phyloP scores from a whole-genome alignment of 2,888 invertebrate species.

The Lasioglossum pauxillum region DNA sequence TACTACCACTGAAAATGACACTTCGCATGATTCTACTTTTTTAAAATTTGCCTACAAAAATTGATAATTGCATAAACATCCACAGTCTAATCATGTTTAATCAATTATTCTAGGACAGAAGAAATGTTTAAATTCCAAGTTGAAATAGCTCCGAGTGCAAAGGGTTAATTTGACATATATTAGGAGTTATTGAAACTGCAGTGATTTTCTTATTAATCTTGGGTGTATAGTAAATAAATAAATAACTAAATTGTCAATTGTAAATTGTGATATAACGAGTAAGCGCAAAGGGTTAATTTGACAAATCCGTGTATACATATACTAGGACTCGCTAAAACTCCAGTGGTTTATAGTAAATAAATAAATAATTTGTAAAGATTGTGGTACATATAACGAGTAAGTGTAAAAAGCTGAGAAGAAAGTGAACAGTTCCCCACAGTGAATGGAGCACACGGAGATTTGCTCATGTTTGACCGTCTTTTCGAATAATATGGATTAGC shows the following conservation, averaged over 20 bases:
- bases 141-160: no score
- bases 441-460: conserved; percentile 24
- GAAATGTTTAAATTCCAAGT: no score
- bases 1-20: no score
- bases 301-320: background rate
- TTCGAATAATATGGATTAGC: conserved; percentile 62
- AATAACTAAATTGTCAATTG: no score
- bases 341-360: background rate
- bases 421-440: conserved; percentile 14
- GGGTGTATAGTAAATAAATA: background rate
- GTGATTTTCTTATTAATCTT: background rate
- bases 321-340: background rate
- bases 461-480: conserved; percentile 38
- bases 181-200: background rate
- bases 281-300: background rate
- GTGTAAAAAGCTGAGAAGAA: background rate
- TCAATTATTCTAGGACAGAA: no score
- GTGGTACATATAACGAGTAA: background rate
- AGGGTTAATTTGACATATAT: background rate
- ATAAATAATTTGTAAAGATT: background rate
- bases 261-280: background rate
- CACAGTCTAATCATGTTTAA: no score
- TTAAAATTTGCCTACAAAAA: no score
- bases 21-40: no score
- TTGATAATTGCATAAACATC: no score